Evolutionary conservation across 1,140 invertebrate genomes (phyloP).

Genomic region (Ceratitis capitata): DNA sequence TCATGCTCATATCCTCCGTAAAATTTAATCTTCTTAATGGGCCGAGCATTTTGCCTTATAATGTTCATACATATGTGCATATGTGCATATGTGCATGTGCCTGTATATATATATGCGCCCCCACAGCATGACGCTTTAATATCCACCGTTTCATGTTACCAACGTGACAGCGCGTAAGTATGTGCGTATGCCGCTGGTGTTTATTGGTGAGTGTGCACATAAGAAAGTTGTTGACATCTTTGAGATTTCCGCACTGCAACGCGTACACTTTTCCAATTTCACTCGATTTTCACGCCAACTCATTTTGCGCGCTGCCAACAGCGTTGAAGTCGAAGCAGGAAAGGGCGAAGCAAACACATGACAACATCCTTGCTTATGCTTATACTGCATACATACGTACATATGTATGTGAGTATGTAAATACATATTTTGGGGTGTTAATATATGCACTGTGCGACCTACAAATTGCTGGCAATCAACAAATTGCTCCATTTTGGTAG

Average conservation of each 20-base stretch:
- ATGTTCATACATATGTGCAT: not conserved
- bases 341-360: not conserved
- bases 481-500: constrained; percentile 18
- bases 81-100: no score
- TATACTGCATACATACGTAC: not conserved
- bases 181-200: not conserved
- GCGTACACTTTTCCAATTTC: not conserved
- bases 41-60: not conserved
- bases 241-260: not conserved
- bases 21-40: not conserved
- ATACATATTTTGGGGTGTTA: not conserved
- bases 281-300: not conserved
- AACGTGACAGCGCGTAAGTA: not conserved
- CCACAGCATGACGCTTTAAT: no score
- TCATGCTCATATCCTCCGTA: not conserved
- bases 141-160: no score
- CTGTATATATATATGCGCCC: no score
- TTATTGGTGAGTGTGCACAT: not conserved
- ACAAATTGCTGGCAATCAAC: constrained; percentile 25
- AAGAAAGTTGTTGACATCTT: constrained; percentile 13
- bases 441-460: not conserved
- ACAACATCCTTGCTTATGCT: not conserved
- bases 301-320: not conserved
- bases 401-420: no score
- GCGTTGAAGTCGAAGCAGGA: not conserved